These are phyloP conservation scores for Rhynchotus rufescens DNA, from an alignment of 2,797 vertebrate genomes.

Conservation along the genomic window DNA sequence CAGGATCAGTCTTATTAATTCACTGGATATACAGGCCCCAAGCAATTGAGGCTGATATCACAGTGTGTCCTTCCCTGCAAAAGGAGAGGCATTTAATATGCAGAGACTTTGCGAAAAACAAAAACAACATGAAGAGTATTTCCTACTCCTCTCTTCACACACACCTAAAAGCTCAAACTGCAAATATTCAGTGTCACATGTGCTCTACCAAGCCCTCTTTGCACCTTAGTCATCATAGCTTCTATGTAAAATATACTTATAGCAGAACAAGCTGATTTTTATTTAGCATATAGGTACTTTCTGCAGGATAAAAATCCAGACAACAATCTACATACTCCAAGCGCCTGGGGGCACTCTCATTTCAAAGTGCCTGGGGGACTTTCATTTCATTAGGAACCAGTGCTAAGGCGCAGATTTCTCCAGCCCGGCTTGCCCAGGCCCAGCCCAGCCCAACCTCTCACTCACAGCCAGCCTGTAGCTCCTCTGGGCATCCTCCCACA, in stretches of 20 bases:
- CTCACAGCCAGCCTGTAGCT: not conserved
- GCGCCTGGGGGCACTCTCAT: not conserved
- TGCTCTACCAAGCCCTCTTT: not conserved
- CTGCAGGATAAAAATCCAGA: not conserved
- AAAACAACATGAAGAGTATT: not conserved
- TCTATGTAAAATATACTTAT: not conserved
- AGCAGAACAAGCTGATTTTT: not conserved
- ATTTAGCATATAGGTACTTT: not conserved
- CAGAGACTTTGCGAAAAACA: not conserved
- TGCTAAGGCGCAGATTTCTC: no score
- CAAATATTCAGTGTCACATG: not conserved
- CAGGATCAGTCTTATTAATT: not conserved
- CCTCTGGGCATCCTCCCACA: not conserved
- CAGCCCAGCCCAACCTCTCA: not conserved
- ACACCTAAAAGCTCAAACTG: not conserved
- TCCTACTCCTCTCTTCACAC: not conserved
- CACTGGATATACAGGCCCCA: not conserved
- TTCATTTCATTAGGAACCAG: not conserved
- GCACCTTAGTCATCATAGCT: not conserved
- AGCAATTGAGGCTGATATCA: not conserved
- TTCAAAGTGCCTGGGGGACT: not conserved
- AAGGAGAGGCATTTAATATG: accelerated
- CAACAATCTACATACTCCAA: not conserved
- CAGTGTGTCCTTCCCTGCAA: not conserved
- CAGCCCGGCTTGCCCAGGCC: no score